A percentile compares a stretch with the other conserved stretches of the same genome.
These are phyloP conservation scores for Mastacembelus armatus DNA, from an alignment of 2,797 vertebrate species.

Conservation along the genomic window DNA sequence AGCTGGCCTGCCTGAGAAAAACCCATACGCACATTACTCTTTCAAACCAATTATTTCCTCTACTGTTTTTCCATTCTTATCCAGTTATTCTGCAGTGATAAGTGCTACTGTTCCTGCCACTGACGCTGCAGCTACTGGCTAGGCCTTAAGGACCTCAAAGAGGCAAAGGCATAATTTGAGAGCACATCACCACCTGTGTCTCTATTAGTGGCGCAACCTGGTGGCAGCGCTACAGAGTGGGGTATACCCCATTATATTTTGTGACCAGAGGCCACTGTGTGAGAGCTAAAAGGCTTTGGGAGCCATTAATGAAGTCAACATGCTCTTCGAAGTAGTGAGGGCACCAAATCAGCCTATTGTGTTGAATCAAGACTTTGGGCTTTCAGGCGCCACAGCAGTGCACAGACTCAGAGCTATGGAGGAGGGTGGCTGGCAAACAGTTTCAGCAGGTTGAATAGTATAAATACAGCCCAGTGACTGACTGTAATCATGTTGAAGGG, in stretches of 20 bases:
- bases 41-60: conserved; percentile 74
- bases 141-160: conserved; percentile 57
- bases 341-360: conserved; percentile 68
- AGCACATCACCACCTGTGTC: conserved; percentile 68
- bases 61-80: conserved; percentile 46
- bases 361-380: conserved; percentile 55
- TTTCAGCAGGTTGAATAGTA: conserved; percentile 11
- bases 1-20: conserved; percentile 65
- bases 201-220: conserved; percentile 62
- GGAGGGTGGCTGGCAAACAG: conserved; percentile 22
- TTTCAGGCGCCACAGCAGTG: conserved; percentile 53
- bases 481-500: conserved; percentile 14
- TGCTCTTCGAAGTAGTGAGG: conserved; percentile 43
- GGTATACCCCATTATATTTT: conserved; percentile 66
- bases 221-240: conserved; percentile 40
- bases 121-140: conserved; percentile 37
- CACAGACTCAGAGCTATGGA: conserved; percentile 34
- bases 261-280: conserved; percentile 63
- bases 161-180: conserved; percentile 64
- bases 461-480: conserved; percentile 25
- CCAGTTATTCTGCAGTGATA: conserved; percentile 41
- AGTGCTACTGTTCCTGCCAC: conserved; percentile 38
- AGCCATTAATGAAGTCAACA: conserved; percentile 72
- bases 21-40: conserved; percentile 56
- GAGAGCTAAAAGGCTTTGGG: conserved; percentile 66